Percentiles rank a stretch among this genome's conserved stretches.
Evolutionary conservation across 2,113 vertebrate genomes (phyloP).

Genomic region (Tragelaphus strepsiceros): DNA sequence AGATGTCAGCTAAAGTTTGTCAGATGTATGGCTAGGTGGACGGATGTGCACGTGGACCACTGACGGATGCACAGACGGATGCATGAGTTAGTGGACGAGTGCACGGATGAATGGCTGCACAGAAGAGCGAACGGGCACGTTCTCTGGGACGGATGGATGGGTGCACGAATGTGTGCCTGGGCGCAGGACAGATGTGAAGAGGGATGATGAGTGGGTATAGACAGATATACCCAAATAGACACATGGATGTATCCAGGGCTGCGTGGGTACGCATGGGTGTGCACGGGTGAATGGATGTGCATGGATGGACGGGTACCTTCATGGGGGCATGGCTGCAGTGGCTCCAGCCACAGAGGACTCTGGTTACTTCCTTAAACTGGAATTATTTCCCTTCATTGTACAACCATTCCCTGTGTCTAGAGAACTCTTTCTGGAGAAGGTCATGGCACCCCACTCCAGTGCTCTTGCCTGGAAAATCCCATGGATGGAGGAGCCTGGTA

Average conservation of each 20-base stretch:
- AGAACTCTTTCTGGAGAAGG: not conserved
- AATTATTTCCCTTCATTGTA: not conserved
- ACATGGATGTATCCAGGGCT: accelerated
- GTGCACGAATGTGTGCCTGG: too few relatives aligned
- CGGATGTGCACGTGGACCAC: accelerated
- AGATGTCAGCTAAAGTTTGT: not conserved
- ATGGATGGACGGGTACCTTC: not conserved
- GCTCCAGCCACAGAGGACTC: not conserved
- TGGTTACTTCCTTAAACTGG: not conserved
- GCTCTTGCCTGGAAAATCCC: too few relatives aligned
- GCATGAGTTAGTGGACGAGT: not conserved
- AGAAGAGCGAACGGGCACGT: not conserved
- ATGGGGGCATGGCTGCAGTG: not conserved
- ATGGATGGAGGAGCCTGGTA: too few relatives aligned
- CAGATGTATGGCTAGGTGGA: not conserved
- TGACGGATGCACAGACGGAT: too few relatives aligned
- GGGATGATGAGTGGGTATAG: not conserved
- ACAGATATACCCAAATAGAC: not conserved
- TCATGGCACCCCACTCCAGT: too few relatives aligned
- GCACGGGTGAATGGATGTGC: not conserved
- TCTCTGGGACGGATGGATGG: not conserved
- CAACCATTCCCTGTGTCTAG: not conserved
- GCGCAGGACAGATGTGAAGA: accelerated
- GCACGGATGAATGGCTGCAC: too few relatives aligned
- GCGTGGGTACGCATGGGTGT: too few relatives aligned